Evolutionary conservation across 2,888 invertebrate genomes (phyloP), one percentile per base, ranked within the genome.

Genomic region (Drosophila putrida): DNA sequence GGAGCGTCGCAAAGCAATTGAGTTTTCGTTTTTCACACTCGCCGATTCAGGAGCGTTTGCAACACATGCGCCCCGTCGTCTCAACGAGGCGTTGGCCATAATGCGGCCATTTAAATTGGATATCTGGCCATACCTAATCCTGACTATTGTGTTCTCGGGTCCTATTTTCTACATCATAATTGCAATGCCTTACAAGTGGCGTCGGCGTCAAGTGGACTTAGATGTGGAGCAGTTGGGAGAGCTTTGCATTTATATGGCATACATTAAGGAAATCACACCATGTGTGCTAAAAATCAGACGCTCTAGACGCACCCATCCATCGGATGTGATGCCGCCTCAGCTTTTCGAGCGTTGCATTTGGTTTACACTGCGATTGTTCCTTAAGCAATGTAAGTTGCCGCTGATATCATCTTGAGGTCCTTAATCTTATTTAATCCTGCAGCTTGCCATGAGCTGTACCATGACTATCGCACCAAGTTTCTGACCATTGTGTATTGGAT

Each of bases 31-130:
- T 85, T 93, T 96, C 59, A 96, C 96, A 0, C 92, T 96, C 39
- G 96, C 96, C 0, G 96, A 96, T 85, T 96, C 95, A 15, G 96
- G 96, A 0, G 96, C 96, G 0, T 96, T 96, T 86, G 93, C 96
- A 1, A 96, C 96, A 0, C 96, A 96, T 78, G 95, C 96, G 0
- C 96, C 96, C 0, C 94, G 95, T 0, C 94, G 94, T 63, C 92
- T 96, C 0, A 96, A 95, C 78, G 96, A 96, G 88, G 96, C 96
- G 0, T 87, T 96, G 15, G 96, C 96, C 9, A 93, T 96, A 20
- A 93, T 96, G 71, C 93, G 96, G 51, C 96, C 96, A 0, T 96
- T 96, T 84, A 94, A 94, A 63, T 95, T 95, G 94, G 94, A 96
- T 92, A 96, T 96, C 0, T 96, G 96, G 96, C 96, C 96, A 0